phyloP scores from a whole-genome alignment of 2,888 invertebrate genomes.

The Netelia virgata region DNA sequence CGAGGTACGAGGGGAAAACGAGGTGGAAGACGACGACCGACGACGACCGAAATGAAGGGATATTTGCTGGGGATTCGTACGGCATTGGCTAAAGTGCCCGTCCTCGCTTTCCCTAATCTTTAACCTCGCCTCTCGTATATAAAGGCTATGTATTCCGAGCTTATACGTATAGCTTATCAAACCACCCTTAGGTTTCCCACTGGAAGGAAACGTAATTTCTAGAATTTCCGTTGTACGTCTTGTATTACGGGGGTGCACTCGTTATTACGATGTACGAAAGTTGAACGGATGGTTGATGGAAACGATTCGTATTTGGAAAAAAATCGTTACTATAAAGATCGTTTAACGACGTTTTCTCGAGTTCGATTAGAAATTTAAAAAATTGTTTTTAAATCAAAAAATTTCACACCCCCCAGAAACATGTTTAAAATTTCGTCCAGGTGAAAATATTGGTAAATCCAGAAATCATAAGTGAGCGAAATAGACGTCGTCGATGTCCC shows the following conservation, averaged over 20 bases:
- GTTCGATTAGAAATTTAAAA: too few relatives aligned
- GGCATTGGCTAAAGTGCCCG: conserved; percentile 77
- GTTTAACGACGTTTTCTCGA: too few relatives aligned
- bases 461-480: not conserved
- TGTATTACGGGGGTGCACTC: not conserved
- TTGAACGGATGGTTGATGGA: not conserved
- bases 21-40: conserved; percentile 62
- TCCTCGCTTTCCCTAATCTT: conserved; percentile 77
- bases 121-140: conserved; percentile 65
- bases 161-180: conserved; percentile 20
- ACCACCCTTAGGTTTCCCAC: conserved; percentile 4
- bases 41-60: conserved; percentile 40
- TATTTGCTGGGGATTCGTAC: conserved; percentile 68
- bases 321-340: not conserved
- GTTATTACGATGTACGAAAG: not conserved
- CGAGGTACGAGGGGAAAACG: conserved; percentile 47
- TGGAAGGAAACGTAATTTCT: conserved; percentile 25
- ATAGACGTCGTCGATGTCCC: not conserved
- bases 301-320: not conserved
- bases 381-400: too few relatives aligned
- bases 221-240: not conserved
- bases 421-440: too few relatives aligned
- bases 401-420: too few relatives aligned
- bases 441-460: not conserved
- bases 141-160: conserved; percentile 15